phyloP scores from a whole-genome alignment of 2,888 invertebrate species.

The Zhuqinia jingwanae region DNA sequence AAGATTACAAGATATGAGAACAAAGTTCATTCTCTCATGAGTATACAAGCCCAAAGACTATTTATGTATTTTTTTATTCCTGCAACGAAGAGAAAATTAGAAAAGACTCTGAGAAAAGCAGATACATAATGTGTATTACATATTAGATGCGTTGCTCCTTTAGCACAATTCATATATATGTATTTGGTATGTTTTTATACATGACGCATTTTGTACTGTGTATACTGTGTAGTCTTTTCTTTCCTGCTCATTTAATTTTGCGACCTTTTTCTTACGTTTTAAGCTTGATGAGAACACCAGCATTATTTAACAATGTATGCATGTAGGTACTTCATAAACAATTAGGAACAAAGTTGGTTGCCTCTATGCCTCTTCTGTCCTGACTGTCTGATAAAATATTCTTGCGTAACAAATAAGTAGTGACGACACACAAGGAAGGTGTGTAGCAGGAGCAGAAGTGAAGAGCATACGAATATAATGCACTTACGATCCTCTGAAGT shows the following conservation, averaged over 20 bases:
- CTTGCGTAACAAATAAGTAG: background rate
- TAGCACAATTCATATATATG: too few species aligned
- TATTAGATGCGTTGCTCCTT: too few species aligned
- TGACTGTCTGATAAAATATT: constrained; percentile 22
- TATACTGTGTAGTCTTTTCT: background rate
- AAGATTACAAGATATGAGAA: constrained; percentile 45
- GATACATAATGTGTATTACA: too few species aligned
- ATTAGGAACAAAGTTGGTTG: constrained; percentile 22
- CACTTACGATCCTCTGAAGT: constrained; percentile 78
- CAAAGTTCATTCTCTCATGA: constrained; percentile 29
- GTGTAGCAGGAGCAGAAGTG: background rate
- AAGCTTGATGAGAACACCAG: background rate
- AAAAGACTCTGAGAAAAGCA: constrained; percentile 2
- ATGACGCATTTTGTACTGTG: background rate
- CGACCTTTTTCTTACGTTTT: constrained; percentile 10
- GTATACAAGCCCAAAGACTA: background rate
- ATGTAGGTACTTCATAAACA: constrained; percentile 47
- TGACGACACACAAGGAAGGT: background rate
- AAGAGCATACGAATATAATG: background rate
- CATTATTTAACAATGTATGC: constrained; percentile 10
- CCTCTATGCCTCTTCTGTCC: background rate
- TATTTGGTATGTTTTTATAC: constrained; percentile 25
- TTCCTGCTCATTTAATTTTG: constrained; percentile 17
- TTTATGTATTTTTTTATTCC: background rate
- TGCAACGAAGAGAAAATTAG: constrained; percentile 3